Evolutionary conservation across 2,113 vertebrate species (phyloP), one percentile per base, ranked within the genome.

Genomic region (Limanda limanda): DNA sequence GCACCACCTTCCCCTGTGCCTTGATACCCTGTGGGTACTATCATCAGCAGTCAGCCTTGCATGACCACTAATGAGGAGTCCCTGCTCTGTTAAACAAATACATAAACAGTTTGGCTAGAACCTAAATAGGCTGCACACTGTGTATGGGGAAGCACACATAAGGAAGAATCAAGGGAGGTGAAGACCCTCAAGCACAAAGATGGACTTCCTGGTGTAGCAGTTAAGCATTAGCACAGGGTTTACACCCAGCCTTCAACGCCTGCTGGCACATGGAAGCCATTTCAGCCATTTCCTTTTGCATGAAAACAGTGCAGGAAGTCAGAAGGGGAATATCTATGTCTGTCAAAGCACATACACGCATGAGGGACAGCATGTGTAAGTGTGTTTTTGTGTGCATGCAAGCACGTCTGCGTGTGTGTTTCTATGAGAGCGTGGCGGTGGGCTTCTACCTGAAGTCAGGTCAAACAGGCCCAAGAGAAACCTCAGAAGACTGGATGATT

Each of bases 231-330:
- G 71, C 75, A 87, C 25, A 10, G 51, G 47, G 72, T 80, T 89
- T 73, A 85, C 68, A 68, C 25, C 1, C n/a, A 86, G 54, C 58
- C 74, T 60, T 86, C 82, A 87, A 68, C 83, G 61, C 84, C 81
- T 76, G 2, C 71, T 42, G 81, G 81, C 85, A 90, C 81, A 89
- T 88, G 89, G 88, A 92, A 91, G 78, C 75, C 73, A 85, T 92
- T 91, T 87, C 67, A 72, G 58, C 62, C 62, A 65, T 72, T 77
- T 76, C 68, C 76, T 18, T 31, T 18, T 14, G 57, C 27, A 52
- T 69, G 73, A 72, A 83, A 89, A 31, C 55, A 68, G 77, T 20
- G 47, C 68, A 85, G 68, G 79, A 74, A 81, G 72, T 81, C 74
- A 65, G 75, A 76, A 67, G 67, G 68, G 74, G 55, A 82, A 81